Conservation (phyloP, 2,888 invertebrate species). For the Drosophila pegasa region DNA sequence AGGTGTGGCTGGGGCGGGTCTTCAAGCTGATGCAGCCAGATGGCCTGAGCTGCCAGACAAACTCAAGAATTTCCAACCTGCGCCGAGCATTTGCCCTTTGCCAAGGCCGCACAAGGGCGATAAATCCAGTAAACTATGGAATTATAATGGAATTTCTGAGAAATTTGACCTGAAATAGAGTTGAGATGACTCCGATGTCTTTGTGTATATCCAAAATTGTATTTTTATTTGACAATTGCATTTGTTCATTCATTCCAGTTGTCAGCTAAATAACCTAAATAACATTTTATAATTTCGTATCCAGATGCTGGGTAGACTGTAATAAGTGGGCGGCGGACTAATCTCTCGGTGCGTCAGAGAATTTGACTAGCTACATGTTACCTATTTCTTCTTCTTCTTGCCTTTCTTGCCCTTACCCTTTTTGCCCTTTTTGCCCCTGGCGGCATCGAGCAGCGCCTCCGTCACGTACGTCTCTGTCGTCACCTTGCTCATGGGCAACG, state of each 20-base stretch:
- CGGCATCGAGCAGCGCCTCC: constrained; percentile 83
- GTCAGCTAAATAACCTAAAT: constrained; percentile 16
- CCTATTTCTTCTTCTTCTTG: constrained; percentile 31
- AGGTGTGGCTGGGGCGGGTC: constrained; percentile 32
- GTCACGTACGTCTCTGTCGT: constrained; percentile 89
- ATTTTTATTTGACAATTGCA: constrained; percentile 8
- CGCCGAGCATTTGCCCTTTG: constrained; percentile 16
- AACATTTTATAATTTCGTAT: constrained; percentile 25
- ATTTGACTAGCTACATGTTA: neutral
- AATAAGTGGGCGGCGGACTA: neutral
- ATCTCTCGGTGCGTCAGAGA: neutral
- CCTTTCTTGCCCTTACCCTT: constrained; percentile 20
- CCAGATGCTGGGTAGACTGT: constrained; percentile 5
- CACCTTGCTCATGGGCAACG: constrained; percentile 87
- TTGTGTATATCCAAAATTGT: constrained; percentile 1
- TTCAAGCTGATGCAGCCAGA: constrained; percentile 8
- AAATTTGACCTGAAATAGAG: neutral
- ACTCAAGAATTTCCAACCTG: constrained; percentile 9
- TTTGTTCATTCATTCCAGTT: constrained; percentile 1
- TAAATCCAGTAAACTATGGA: constrained; percentile 7
- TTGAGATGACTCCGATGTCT: neutral
- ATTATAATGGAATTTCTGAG: too few species aligned
- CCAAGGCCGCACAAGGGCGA: constrained; percentile 6
- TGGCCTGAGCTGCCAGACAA: constrained; percentile 9
- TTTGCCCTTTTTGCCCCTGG: constrained; percentile 47